Evolutionary conservation across 2,888 invertebrate genomes (phyloP).

Genomic region (Calameuta filiformis): DNA sequence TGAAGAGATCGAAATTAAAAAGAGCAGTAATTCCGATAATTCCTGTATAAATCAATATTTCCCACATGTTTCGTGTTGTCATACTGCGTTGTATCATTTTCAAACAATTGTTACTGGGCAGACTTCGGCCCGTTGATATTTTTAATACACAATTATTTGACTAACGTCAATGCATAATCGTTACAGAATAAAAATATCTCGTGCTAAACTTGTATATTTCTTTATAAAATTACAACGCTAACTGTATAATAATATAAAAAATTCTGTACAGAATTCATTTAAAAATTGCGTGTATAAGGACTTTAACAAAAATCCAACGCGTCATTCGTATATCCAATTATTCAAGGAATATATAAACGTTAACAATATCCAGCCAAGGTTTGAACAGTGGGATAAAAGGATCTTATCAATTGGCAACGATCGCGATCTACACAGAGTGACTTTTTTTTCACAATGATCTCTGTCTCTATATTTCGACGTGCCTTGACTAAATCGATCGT

Average conservation of each 20-base stretch:
- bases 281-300: neutral
- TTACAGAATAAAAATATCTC: neutral
- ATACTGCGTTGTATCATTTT: neutral
- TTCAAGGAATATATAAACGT: neutral
- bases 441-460: slow-evolving; percentile 63
- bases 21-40: neutral
- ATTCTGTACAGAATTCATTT: neutral
- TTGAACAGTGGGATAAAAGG: slow-evolving; percentile 62
- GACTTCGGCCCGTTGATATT: neutral
- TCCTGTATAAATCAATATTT: neutral
- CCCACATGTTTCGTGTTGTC: neutral
- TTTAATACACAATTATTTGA: neutral
- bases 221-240: neutral
- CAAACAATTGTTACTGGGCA: neutral
- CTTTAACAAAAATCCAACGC: neutral
- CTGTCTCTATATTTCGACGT: slow-evolving; percentile 56
- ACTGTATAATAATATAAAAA: neutral
- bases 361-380: slow-evolving; percentile 50
- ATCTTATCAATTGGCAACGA: slow-evolving; percentile 56
- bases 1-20: neutral
- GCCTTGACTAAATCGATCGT: slow-evolving; percentile 48
- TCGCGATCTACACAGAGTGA: slow-evolving; percentile 61
- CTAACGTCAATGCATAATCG: neutral
- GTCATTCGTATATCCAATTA: neutral
- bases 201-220: neutral